Conservation (phyloP, 2,113 vertebrate genomes). For the Hemibagrus wyckioides region DNA sequence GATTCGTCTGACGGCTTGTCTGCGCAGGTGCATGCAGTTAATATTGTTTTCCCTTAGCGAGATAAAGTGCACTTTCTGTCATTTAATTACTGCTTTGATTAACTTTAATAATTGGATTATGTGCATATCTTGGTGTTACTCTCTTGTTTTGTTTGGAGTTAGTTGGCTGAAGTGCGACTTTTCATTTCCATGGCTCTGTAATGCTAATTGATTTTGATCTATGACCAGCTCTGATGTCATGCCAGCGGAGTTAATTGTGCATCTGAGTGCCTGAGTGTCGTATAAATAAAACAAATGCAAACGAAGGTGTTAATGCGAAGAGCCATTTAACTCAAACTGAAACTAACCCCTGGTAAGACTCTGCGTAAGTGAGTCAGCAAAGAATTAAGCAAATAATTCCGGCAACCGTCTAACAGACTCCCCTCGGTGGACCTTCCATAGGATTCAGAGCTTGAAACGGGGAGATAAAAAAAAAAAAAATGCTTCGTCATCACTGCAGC, state of each 20-base stretch:
- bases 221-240: slow-evolving; percentile 26
- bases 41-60: background rate
- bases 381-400: background rate
- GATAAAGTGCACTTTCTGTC: background rate
- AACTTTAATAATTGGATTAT: slow-evolving; percentile 13
- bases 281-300: background rate
- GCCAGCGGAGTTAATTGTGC: slow-evolving; percentile 19
- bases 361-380: background rate
- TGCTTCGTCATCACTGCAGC: slow-evolving; percentile 47
- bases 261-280: slow-evolving; percentile 9
- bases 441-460: slow-evolving; percentile 11
- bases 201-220: slow-evolving; percentile 33
- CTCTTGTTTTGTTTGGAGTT: background rate
- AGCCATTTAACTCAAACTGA: background rate
- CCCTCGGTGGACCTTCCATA: background rate
- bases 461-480: slow-evolving; percentile 37
- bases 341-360: background rate
- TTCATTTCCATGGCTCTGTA: slow-evolving; percentile 31
- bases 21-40: background rate
- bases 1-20: background rate
- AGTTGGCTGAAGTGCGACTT: slow-evolving; percentile 7
- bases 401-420: background rate
- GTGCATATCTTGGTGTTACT: background rate
- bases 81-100: background rate
- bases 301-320: background rate